Evolutionary conservation across 2,888 invertebrate species (phyloP).

Genomic region (Drosophila mayaguana): DNA sequence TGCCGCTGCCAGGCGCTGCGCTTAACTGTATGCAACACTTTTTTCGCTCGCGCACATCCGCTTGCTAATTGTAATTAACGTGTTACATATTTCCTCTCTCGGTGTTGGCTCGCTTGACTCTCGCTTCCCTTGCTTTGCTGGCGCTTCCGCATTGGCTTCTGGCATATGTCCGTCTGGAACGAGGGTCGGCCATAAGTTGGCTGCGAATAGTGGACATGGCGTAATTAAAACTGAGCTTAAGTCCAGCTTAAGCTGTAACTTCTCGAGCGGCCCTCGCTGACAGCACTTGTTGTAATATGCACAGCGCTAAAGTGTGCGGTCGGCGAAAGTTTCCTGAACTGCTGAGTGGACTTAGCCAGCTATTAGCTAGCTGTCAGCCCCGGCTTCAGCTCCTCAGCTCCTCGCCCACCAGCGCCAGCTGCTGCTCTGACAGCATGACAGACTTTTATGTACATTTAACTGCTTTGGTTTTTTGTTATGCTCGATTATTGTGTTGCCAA

Average conservation of each 20-base stretch:
- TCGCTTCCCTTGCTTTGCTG: conserved; percentile 12
- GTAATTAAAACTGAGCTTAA: background rate
- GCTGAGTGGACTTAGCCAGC: conserved; percentile 45
- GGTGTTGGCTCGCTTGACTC: conserved; percentile 6
- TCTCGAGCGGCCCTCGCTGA: background rate
- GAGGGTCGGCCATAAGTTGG: conserved; percentile 22
- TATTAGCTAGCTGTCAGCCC: conserved; percentile 51
- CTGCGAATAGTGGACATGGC: background rate
- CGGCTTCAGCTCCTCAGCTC: conserved; percentile 19
- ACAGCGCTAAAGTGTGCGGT: conserved; percentile 22
- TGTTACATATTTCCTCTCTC: conserved; percentile 68
- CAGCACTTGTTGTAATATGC: background rate
- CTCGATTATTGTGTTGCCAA: conserved; percentile 47
- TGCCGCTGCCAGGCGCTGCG: conserved; percentile 44
- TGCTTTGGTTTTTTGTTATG: conserved; percentile 37
- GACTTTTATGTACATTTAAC: conserved; percentile 34
- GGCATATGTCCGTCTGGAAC: conserved; percentile 34
- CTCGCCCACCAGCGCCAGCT: conserved; percentile 4
- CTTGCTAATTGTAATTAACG: conserved; percentile 77
- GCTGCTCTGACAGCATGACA: background rate
- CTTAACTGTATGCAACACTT: conserved; percentile 58
- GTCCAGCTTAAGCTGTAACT: background rate
- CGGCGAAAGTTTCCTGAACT: conserved; percentile 38
- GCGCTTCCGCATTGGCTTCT: conserved; percentile 45
- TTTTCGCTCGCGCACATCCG: conserved; percentile 64